Base-by-base conservation (phyloP, 2,113 vertebrate genomes). In the Coregonus clupeaformis region DNA sequence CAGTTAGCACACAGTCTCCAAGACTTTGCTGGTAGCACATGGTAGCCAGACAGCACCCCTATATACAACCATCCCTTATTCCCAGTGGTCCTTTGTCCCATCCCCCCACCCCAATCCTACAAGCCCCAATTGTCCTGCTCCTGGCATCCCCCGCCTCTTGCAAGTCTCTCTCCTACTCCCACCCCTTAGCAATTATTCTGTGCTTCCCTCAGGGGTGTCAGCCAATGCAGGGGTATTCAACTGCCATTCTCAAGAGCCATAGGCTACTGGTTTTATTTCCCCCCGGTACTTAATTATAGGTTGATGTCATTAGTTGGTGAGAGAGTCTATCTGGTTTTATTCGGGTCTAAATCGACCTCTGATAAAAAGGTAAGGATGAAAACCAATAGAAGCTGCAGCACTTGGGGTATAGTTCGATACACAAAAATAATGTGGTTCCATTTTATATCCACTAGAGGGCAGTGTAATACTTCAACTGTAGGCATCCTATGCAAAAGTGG, bases 121-220 rank as follows among this genome's bases (percentile, higher is more conserved):
- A 84, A 71, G 87, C 85, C 85, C 81, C 80, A 84, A 84, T 83
- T 86, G 80, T 82, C 84, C 84, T 84, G 85, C 84, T 89, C 89
- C 75, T 90, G 79, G 81, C 80, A 79, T 87, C 72, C 80, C 49
- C 67, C 84, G 69, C 71, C 2, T 84, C 78, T 71, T 80, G 74
- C 49, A 59, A 84, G 79, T 79, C 71, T 71, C 69, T 80, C 78
- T 77, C 66, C 69, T 42, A 59, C 72, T 74, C 73, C 69, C 67
- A 71, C 72, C 74, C 67, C 66, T 67, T 73, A 57, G 75, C 55
- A 70, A 24, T 62, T 62, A 47, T 79, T 72, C 57, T 73, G 42
- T 82, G 62, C 57, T 77, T 22, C 29, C 29, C 29, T 68, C 18
- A 68, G 4, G 4, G 9, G 63, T 42, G 36, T 42, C 9, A 11